These are phyloP conservation scores for Falco biarmicus DNA, from an alignment of 2,797 vertebrate genomes.

Conservation along the genomic window DNA sequence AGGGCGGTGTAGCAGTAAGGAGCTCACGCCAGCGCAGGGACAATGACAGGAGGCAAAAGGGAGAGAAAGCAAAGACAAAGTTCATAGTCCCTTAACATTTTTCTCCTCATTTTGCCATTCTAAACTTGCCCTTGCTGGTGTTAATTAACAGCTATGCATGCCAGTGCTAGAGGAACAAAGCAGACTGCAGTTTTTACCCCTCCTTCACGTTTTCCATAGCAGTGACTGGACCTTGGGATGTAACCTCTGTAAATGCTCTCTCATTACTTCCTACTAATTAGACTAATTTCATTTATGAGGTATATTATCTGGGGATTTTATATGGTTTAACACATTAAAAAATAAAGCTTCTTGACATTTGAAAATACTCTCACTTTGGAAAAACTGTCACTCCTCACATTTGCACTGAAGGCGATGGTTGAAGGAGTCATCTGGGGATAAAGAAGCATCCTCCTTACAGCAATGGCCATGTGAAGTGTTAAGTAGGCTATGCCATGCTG, in stretches of 20 bases:
- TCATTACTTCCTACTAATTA: slow-evolving; percentile 53
- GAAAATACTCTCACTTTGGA: slow-evolving; percentile 18
- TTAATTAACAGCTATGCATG: slow-evolving; percentile 21
- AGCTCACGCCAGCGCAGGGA: background rate
- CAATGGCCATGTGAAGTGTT: background rate
- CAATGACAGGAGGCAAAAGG: background rate
- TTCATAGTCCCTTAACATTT: background rate
- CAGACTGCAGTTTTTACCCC: background rate
- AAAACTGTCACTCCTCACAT: slow-evolving; percentile 20
- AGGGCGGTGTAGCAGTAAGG: background rate
- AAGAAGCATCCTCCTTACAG: background rate
- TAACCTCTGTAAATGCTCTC: slow-evolving; percentile 26
- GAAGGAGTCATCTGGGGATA: background rate
- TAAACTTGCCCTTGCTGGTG: background rate
- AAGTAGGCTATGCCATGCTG: background rate
- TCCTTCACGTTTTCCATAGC: background rate
- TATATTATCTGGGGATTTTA: slow-evolving; percentile 13
- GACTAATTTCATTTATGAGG: slow-evolving; percentile 8
- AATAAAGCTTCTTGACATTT: slow-evolving; percentile 44
- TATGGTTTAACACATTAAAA: slow-evolving; percentile 18
- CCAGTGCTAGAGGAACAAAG: background rate
- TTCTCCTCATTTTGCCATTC: background rate
- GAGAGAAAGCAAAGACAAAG: background rate
- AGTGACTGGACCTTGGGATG: background rate
- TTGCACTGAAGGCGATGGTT: background rate